phyloP scores from a whole-genome alignment of 1,140 invertebrate species.

The Drusus annulatus region DNA sequence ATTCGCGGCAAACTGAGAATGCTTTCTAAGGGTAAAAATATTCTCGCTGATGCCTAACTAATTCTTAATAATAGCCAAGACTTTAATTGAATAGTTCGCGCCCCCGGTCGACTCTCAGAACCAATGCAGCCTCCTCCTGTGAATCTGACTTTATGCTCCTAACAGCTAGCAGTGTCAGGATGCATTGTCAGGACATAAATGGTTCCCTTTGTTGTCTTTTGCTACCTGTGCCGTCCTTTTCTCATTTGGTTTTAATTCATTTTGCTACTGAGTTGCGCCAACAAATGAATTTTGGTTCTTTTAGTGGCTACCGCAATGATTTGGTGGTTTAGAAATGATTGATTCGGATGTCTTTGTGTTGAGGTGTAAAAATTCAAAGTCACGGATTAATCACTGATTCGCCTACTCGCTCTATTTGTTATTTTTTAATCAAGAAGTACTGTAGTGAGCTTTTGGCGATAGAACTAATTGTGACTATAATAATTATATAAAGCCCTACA shows the following conservation, averaged over 20 bases:
- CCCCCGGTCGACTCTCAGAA: constrained; percentile 8
- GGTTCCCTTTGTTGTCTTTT: constrained; percentile 29
- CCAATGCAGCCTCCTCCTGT: background rate
- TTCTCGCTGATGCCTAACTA: constrained; percentile 47
- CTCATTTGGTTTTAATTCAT: constrained; percentile 49
- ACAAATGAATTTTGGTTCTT: constrained; percentile 47
- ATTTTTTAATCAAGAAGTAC: too few species aligned
- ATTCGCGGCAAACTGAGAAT: constrained; percentile 18
- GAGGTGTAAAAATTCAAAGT: background rate
- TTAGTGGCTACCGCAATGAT: constrained; percentile 42
- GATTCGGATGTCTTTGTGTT: constrained; percentile 3
- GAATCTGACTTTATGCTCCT: background rate
- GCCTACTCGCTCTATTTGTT: too few species aligned
- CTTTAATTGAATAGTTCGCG: constrained; percentile 9
- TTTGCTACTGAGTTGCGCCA: constrained; percentile 51
- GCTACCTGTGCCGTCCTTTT: constrained; percentile 42
- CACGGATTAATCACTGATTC: too few species aligned
- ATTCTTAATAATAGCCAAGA: constrained; percentile 54
- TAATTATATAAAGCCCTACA: too few species aligned
- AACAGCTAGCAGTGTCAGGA: constrained; percentile 14
- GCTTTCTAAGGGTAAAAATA: background rate
- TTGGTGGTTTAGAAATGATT: constrained; percentile 40
- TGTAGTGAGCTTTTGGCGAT: too few species aligned
- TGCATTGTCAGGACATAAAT: constrained; percentile 34
- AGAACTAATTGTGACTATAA: too few species aligned